These are phyloP conservation scores for Discoglossus pictus DNA, from an alignment of 2,797 vertebrate genomes.

Conservation along the genomic window DNA sequence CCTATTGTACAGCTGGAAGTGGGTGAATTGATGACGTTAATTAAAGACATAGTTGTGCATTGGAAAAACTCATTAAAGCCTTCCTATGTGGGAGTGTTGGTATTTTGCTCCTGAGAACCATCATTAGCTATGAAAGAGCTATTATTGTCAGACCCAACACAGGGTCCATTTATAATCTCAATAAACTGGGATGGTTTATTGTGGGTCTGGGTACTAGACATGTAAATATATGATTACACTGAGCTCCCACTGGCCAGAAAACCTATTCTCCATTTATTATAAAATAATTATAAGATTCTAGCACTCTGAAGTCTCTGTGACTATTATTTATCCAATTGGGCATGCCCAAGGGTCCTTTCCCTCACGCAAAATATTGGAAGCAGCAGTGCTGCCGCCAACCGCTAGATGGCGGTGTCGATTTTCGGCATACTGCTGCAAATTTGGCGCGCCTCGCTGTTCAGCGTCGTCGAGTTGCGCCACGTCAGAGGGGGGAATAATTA, in stretches of 20 bases:
- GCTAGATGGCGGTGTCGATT: too few relatives aligned
- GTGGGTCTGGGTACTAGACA: conserved; percentile 6
- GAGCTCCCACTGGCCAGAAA: conserved; percentile 7
- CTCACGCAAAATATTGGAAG: too few relatives aligned
- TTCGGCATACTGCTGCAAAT: too few relatives aligned
- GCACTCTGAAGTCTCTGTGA: not conserved
- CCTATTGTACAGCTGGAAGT: conserved; percentile 13
- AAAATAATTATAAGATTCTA: not conserved
- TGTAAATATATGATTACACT: not conserved
- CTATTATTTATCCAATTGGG: not conserved
- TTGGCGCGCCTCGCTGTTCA: too few relatives aligned
- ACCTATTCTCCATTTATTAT: not conserved
- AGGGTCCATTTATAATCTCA: conserved; percentile 11
- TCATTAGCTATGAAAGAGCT: conserved; percentile 22
- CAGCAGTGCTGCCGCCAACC: too few relatives aligned
- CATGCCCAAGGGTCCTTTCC: not conserved
- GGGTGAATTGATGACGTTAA: conserved; percentile 19
- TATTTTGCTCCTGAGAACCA: conserved; percentile 19
- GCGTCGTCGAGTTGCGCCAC: too few relatives aligned
- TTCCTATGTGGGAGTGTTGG: conserved; percentile 33
- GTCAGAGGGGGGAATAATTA: too few relatives aligned
- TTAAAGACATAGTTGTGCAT: conserved; percentile 32
- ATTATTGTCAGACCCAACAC: conserved; percentile 25
- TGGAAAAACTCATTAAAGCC: conserved; percentile 28
- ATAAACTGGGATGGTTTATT: conserved; percentile 18